Base-by-base conservation (phyloP, 2,113 vertebrate genomes). In the Oryzias woworae region DNA sequence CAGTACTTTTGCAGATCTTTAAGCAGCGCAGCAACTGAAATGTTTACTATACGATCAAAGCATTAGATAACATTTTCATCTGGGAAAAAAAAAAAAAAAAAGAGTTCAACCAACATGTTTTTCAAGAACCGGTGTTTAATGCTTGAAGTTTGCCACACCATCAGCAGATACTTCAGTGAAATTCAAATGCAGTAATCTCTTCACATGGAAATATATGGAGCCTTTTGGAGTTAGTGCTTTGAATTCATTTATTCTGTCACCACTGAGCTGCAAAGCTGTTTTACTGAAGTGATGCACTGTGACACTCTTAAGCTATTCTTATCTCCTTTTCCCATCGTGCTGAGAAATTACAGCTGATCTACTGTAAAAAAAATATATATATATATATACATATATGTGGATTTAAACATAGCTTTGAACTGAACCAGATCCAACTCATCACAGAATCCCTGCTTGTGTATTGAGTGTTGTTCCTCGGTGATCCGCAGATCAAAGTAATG, bases 401-500 rank as follows among this genome's bases (percentile, higher is more conserved):
- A 80, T 85, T 84, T 80, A 45, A 43, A 54, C 42, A 62, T 36
- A 7, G 61, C 64, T 63, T 49, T 55, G 44, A 73, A 66, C 71
- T 57, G 65, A 86, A 85, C 79, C 76, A 70, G 74, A 82, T 86
- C 71, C 78, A 73, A 71, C 82, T 82, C 78, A 87, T 78, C 80
- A 84, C 70, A 62, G 68, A 63, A 41, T 48, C 69, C 82, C 62
- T 79, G 78, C 75, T 64, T 8, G 47, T 5, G 53, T 83, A 85
- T 87, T 80, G 86, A 84, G 77, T 83, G 87, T 70, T 87, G 84
- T 68, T 87, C 84, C 84, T 78, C 62, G 57, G 84, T 69, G 81
- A 87, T 86, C 80, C 73, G 85, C 87, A 87, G 73, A 88, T 88
- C 86, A 90, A 85, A 82, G 81, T 88, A 89, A 88, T 88, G 81